These are phyloP conservation scores for Athene noctua DNA, from an alignment of 2,113 vertebrate genomes.

Conservation along the genomic window DNA sequence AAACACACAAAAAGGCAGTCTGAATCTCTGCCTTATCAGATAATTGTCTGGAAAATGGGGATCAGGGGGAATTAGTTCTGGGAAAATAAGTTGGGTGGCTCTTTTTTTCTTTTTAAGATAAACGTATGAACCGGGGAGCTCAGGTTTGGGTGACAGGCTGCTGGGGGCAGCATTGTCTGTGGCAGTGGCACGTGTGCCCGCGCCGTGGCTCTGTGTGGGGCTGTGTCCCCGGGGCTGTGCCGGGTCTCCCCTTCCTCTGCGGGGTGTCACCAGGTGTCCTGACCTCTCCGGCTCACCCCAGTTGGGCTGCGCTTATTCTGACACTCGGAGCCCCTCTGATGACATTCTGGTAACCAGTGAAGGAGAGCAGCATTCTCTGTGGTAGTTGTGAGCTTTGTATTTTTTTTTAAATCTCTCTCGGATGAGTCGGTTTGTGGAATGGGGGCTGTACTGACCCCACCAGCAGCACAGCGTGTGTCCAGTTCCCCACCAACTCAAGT, in stretches of 20 bases:
- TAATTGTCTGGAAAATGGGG: not conserved
- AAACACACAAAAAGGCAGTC: not conserved
- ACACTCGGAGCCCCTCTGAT: too few relatives aligned
- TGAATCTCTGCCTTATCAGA: not conserved
- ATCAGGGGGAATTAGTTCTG: not conserved
- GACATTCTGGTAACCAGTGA: not conserved
- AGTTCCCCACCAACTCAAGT: not conserved
- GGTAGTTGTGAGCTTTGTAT: too few relatives aligned
- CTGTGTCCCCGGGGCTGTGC: rapidly evolving
- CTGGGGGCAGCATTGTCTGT: not conserved
- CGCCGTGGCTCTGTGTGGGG: too few relatives aligned
- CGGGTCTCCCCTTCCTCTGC: rapidly evolving
- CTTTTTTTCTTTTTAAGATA: not conserved
- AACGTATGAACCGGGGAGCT: not conserved
- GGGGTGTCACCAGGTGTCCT: too few relatives aligned
- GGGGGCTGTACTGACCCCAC: too few relatives aligned
- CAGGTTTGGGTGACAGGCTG: not conserved
- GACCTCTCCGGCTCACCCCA: not conserved
- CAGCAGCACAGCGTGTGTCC: too few relatives aligned
- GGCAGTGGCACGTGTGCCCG: rapidly evolving
- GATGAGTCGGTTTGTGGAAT: rapidly evolving
- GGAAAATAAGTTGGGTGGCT: too few relatives aligned
- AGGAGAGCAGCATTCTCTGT: not conserved
- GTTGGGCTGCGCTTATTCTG: not conserved
- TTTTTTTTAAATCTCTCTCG: not conserved